Evolutionary conservation across 2,797 vertebrate genomes (phyloP), one percentile per base, ranked within the genome.

Genomic region (Carduelis carduelis): DNA sequence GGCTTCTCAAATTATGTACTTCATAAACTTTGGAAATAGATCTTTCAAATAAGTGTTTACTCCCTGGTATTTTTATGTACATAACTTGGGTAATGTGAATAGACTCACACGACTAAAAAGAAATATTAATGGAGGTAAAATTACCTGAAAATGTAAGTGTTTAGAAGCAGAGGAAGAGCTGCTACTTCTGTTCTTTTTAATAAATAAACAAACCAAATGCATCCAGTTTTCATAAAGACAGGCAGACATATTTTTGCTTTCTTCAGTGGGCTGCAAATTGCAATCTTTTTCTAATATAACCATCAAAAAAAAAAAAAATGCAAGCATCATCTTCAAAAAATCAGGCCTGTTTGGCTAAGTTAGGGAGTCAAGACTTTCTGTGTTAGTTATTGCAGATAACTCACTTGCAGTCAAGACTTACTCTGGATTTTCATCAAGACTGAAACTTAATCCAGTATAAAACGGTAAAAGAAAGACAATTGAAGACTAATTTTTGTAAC

Each of bases 11-110:
- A 83, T 93, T 93, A 92, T 50, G 30, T 87, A 41, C 76, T 91
- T 94, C 52, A 50, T 92, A 90, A 92, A 64, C 74, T 89, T 95
- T 89, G 91, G 89, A 94, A 93, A 55, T 34, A 83, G 55, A 82
- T 91, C 90, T 90, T 93, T 95, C 77, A 83, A 87, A 2, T 70
- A 80, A 85, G 49, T 77, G 16, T 88, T 93, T 89, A 66, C 81
- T 93, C 44, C 32, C 41, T 92, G 30, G 44, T 85, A 60, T 85
- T 95, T 66, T 87, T 92, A 91, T 18, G 49, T 46, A 39, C 8
- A 35, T 93, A 72, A 49, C 52, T 80, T 70, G 71, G 22, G 65
- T 65, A 92, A 59, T 56, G 52, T 92, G 75, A 85, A 56, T 77
- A 87, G 71, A 85, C 56, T 91, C 41, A 59, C 21, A 89, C 64